These are phyloP conservation scores for Tetragonula clypearis DNA, from an alignment of 1,140 invertebrate species.

Conservation along the genomic window DNA sequence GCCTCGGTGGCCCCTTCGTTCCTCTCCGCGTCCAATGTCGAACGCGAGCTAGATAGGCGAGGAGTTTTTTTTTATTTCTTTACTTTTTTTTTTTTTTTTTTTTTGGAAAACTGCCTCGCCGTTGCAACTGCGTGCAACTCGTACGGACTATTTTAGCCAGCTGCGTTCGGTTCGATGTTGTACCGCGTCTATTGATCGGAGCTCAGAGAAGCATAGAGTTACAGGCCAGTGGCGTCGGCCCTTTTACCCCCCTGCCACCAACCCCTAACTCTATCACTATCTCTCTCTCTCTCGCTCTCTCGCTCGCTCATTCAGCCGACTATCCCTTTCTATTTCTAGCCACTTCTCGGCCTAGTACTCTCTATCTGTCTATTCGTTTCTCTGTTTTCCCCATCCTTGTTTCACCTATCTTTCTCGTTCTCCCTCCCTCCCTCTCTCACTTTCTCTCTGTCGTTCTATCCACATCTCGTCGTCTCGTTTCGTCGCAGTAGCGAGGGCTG, in stretches of 20 bases:
- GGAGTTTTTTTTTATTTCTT: not conserved
- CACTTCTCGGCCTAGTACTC: constrained; percentile 11
- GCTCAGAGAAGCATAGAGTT: constrained; percentile 78
- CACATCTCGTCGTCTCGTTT: constrained; percentile 7
- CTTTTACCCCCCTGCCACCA: constrained; percentile 54
- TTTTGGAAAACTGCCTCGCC: constrained; percentile 63
- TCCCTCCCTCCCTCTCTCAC: no score
- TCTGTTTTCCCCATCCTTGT: constrained; percentile 32
- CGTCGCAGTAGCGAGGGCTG: constrained; percentile 31
- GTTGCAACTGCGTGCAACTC: constrained; percentile 53
- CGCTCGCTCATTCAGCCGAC: no score
- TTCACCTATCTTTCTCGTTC: not conserved
- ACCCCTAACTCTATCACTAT: constrained; percentile 3
- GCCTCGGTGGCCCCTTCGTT: not conserved
- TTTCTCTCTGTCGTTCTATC: no score
- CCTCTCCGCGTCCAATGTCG: not conserved
- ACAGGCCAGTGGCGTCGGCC: constrained; percentile 77
- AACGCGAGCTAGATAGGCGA: not conserved
- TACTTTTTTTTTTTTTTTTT: not conserved
- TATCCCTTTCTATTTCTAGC: not conserved
- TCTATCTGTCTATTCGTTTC: constrained; percentile 25
- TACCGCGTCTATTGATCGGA: constrained; percentile 79
- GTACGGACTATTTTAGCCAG: constrained; percentile 73
- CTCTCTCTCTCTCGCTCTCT: not conserved
- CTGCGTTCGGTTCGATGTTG: constrained; percentile 76